Evolutionary conservation across 2,113 vertebrate species (phyloP), one percentile per base, ranked within the genome.

Genomic region (Elachura formosa): DNA sequence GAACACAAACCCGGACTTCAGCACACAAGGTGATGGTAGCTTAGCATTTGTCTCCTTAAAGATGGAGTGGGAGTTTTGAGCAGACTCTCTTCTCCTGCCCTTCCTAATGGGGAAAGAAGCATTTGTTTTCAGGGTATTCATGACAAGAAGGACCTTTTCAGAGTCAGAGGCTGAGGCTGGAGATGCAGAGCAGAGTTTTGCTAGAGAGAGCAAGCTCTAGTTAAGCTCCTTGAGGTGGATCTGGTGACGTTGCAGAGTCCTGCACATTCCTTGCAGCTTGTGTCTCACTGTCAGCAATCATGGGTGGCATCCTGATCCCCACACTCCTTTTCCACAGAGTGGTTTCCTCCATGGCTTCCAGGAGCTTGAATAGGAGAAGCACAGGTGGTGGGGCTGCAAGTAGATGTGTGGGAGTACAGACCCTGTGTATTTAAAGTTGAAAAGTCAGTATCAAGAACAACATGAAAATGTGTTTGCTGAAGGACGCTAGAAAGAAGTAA

Each of bases 21-120:
- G 98, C 96, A 98, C 98, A 15, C 99, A 98, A 98, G 99, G 99
- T 99, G 98, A 97, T 68, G 1, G 0, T 11, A 14, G 7, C 31
- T 17, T 46, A 74, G 23, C 28, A 6, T 63, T 78, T 36, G 11
- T 29, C 51, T 75, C 1, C 40, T 77, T 59, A 43, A 21, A 51
- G 33, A 10, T 25, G 40, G 33, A n/a, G 41, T 18, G 41, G 33
- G 20, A 31, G 36, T 45, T 72, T 31, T 49, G 33, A 68, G 66
- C 12, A 19, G 6, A 20, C 26, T 52, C 45, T 29, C 13, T 66
- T 86, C 46, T 59, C 34, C 77, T 84, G 62, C 69, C 51, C 6
- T 62, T 74, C 16, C 23, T 36, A 15, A 5, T 61, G 54, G 54
- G 51, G 34, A 62, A 79, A 34, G 56, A 34, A 63, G 25, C 23